Evolutionary conservation across 2,113 vertebrate species (phyloP).

Genomic region (Cebus imitator): DNA sequence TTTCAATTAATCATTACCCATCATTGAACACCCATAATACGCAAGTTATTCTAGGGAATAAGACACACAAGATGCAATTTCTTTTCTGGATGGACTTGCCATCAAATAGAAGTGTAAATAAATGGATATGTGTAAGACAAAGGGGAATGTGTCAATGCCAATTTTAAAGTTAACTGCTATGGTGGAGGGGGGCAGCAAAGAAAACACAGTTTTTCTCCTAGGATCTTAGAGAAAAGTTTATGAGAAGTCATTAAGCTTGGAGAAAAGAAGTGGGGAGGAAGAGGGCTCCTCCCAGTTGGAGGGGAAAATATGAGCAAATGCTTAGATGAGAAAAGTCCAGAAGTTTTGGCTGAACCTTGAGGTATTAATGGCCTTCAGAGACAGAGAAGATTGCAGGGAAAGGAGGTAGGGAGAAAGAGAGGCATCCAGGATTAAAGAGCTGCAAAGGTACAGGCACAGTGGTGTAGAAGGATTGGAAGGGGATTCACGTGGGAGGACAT

Average conservation of each 20-base stretch:
- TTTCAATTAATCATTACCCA: background rate
- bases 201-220: background rate
- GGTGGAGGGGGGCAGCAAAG: background rate
- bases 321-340: background rate
- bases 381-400: background rate
- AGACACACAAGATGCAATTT: background rate
- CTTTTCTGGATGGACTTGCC: background rate
- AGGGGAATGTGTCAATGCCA: background rate
- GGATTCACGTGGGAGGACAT: accelerated
- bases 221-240: background rate
- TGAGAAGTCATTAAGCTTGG: background rate
- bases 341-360: background rate
- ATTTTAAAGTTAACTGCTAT: background rate
- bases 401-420: background rate
- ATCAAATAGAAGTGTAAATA: background rate
- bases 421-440: background rate
- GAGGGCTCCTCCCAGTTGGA: background rate
- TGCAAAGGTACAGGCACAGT: background rate
- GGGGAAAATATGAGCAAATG: background rate
- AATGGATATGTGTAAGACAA: background rate
- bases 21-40: background rate
- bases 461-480: too few relatives aligned
- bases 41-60: background rate
- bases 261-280: background rate
- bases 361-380: background rate